Evolutionary conservation across 2,888 invertebrate species (phyloP), one percentile per base, ranked within the genome.

Genomic region (Andrena minutula): DNA sequence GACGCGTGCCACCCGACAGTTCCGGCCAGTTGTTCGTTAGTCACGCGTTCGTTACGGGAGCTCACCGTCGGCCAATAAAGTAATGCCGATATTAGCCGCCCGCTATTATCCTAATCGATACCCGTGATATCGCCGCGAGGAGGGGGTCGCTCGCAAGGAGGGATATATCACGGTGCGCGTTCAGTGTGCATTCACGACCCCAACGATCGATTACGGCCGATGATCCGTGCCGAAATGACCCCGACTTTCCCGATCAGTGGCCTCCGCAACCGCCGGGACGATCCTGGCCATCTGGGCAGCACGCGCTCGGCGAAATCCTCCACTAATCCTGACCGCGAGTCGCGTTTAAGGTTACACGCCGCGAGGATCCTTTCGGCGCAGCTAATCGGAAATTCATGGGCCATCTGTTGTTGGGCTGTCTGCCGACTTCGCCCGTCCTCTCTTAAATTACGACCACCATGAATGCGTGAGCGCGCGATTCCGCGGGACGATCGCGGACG

Each of bases 61-160:
- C 68, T 74, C 65, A 49, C 51, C 65, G 75, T 26, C 32, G 72
- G 60, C 61, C 76, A 83, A 79, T 82, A 79, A 84, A 86, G 75
- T 81, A 82, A 79, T 79, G 76, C 65, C 83, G 61, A 87, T 84
- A 86, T 84, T 83, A 84, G 82, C 72, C 41, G 12, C 66, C 49
- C 53, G 75, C 87, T 84, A 90, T 90, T 89, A 90, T 86, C 83
- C 85, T 89, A 90, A 89, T 89, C 85, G 89, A 85, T 81, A 84
- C 79, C 75, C 76, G 77, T 81, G 84, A 85, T 86, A 83, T 76
- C 74, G 64, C 60, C 58, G 75, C 75, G 10, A 20, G 23, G 56
- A 51, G 20, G 10, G 23, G 23, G 26, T 8, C 23, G 10, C 23
- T 10, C 23, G 56, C n/a, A 53, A 23, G 10, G 10, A 56, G 8